Conservation (phyloP, 2,888 invertebrate genomes). For the Aethes cnicana region DNA sequence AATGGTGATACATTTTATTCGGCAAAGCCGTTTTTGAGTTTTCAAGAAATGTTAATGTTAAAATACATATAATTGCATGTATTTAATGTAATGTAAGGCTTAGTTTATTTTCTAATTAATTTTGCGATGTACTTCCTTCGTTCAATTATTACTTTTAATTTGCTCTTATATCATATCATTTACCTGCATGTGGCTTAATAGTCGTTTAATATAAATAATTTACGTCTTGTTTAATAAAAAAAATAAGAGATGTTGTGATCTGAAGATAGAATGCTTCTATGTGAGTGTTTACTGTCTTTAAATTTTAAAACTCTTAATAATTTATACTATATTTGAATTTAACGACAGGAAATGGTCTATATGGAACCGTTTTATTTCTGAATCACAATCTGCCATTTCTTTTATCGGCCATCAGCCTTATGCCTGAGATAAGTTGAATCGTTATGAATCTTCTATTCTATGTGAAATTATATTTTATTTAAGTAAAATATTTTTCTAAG, state of each 20-base stretch:
- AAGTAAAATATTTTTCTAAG: conserved; percentile 14
- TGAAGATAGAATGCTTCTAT: too few species aligned
- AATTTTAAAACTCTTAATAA: too few species aligned
- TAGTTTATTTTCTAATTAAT: conserved; percentile 34
- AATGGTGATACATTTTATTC: neutral
- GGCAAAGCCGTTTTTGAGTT: neutral
- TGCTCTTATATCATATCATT: conserved; percentile 33
- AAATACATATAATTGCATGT: neutral
- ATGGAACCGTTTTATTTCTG: conserved; percentile 26
- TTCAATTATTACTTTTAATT: conserved; percentile 72
- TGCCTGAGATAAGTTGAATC: conserved; percentile 22
- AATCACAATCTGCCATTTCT: conserved; percentile 31
- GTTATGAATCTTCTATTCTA: conserved; percentile 6
- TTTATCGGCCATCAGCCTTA: conserved; percentile 64
- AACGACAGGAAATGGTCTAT: too few species aligned
- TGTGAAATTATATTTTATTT: conserved; percentile 9
- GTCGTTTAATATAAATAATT: conserved; percentile 36
- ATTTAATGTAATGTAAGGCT: conserved; percentile 3
- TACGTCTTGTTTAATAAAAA: conserved; percentile 13
- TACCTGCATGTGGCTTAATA: conserved; percentile 43
- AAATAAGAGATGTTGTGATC: too few species aligned
- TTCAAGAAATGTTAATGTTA: too few species aligned
- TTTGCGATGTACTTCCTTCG: conserved; percentile 61
- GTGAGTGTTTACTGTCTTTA: too few species aligned
- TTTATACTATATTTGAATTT: too few species aligned